Evolutionary conservation across 2,113 vertebrate genomes (phyloP).

Genomic region (Myanophis thanlyinensis): DNA sequence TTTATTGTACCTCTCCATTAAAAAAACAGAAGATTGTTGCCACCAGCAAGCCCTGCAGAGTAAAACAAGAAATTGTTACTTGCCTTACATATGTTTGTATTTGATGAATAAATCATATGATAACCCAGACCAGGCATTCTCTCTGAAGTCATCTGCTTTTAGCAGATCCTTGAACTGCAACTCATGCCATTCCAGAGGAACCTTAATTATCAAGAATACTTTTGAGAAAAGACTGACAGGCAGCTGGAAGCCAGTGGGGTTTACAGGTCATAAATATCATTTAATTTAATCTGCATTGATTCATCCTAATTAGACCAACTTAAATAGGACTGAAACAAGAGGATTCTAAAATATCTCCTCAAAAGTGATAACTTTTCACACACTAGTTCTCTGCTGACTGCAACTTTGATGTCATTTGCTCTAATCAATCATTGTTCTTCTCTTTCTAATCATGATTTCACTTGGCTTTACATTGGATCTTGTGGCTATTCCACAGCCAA

Average conservation of each 20-base stretch:
- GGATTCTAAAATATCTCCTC: neutral
- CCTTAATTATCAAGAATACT: neutral
- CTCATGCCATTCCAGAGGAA: neutral
- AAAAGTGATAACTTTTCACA: neutral
- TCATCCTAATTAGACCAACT: neutral
- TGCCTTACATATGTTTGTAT: neutral
- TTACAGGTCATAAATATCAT: neutral
- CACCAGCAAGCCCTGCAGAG: conserved; percentile 89
- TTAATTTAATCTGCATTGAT: neutral
- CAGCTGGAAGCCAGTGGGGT: neutral
- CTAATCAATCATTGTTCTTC: neutral
- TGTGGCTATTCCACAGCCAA: neutral
- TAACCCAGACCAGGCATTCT: neutral
- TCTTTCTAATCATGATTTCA: neutral
- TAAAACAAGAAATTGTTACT: conserved; percentile 40
- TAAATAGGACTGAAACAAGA: neutral
- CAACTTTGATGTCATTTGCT: neutral
- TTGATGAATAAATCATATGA: neutral
- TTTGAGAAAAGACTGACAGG: neutral
- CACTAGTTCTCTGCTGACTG: neutral
- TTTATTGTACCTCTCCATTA: conserved; percentile 91
- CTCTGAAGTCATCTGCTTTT: neutral
- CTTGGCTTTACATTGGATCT: neutral
- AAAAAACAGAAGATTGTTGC: conserved; percentile 99
- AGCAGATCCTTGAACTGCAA: neutral